A percentile compares a stretch with the other conserved stretches of the same genome.
phyloP scores from a whole-genome alignment of 2,888 invertebrate genomes.

The Agrenia bidenticulata region DNA sequence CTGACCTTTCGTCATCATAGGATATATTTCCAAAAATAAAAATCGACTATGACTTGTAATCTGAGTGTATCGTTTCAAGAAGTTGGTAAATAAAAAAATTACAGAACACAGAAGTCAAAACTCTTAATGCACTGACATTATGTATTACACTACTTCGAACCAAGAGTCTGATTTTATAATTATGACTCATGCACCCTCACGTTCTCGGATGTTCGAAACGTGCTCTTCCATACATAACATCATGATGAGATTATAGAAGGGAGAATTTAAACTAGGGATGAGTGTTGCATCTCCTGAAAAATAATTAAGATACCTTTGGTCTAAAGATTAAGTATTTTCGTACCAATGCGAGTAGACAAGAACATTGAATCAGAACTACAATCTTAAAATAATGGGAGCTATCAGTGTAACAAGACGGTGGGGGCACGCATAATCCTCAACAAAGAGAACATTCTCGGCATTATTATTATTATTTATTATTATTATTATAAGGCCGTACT shows the following conservation, averaged over 20 bases:
- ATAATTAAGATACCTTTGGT: no score
- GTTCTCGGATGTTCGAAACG: constrained; percentile 25
- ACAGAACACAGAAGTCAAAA: not conserved
- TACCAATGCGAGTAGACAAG: no score
- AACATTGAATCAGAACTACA: no score
- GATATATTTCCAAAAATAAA: not conserved
- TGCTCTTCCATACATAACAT: constrained; percentile 19
- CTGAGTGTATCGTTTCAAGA: not conserved
- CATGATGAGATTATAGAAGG: not conserved
- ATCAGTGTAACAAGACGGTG: no score
- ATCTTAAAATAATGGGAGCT: no score
- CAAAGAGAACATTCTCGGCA: not conserved
- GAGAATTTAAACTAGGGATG: no score
- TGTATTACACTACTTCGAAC: no score
- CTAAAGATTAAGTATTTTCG: no score
- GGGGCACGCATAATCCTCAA: no score
- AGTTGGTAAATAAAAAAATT: not conserved
- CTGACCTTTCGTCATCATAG: constrained; percentile 10
- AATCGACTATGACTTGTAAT: constrained; percentile 1
- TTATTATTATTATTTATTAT: not conserved
- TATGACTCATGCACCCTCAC: constrained; percentile 20
- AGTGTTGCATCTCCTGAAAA: no score
- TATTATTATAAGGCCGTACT: not conserved
- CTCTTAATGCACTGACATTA: no score
- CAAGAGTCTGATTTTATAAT: not conserved